Base-by-base conservation (phyloP, 2,888 invertebrate genomes). In the Girardia tigrina region DNA sequence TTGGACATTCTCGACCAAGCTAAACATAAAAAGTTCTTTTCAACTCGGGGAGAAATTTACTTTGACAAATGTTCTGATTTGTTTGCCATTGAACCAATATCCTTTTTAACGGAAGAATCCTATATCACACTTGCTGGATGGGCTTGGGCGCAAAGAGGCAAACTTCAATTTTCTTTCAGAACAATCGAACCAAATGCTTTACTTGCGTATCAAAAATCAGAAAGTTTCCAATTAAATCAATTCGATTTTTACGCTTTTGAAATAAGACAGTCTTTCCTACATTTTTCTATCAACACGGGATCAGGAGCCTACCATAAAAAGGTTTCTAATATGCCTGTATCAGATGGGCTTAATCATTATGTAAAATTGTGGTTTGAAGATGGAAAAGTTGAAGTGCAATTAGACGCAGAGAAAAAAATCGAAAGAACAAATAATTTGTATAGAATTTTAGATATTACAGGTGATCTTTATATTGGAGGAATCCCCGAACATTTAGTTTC, bases 161-260 rank as follows among this genome's bases (percentile, higher is more conserved):
- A 90, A 28, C 90, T 94, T 81, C 90, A 91, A 70, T 91, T 94
- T 86, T 92, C 94, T 86, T 92, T 97, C 82, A 89, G 94, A 78
- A 95, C 95, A 71, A 92, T 91, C 83, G 94, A 95, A 84, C 90
- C 91, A 6, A 92, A 94, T 82, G 95, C 95, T 27, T 87, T 97
- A 79, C 89, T 97, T 75, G 88, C 95, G 82, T 91, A 92, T 69
- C 75, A 75, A 29, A 56, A 71, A 14, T 74, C 74, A 26, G 74
- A 69, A 26, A 92, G 91, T 20, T n/a, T 23, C 29, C 76, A 77
- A 27, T 78, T 28, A 16, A 76, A 70, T 42, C 70, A 70, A 27
- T 73, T 90, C 73, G 94, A 95, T 83, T 88, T 94, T 74, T 91
- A 97, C 82, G 93, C 93, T 0, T 89, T 97, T 79, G 97, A 97